Base-by-base conservation (phyloP, 1,140 invertebrate species). In the Ceratitis capitata region DNA sequence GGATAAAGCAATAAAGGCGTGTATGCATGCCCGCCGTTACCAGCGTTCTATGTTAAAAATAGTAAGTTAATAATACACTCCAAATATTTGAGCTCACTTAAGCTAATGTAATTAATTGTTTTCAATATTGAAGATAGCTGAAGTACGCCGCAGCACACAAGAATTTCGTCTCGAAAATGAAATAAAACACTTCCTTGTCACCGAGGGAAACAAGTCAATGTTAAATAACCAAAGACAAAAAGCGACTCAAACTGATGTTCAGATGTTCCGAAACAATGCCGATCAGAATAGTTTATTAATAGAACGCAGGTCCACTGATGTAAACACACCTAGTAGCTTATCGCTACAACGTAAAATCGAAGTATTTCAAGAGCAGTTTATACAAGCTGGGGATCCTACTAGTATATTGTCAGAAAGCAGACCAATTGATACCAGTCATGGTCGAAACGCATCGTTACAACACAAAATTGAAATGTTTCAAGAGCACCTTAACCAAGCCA, bases 21-120 rank as follows among this genome's bases (percentile, higher is more conserved):
- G 88, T 45, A 89, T 89, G 85, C 87, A 88, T 14, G 88, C 90
- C 2, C 87, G 88, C 39, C 39, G 90, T 2, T 91, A 91, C 85
- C 89, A 91, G 35, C 87, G 89, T n/a, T 86, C 85, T 23, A 91
- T 91, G 89, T 82, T 91, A 12, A 91, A 91, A 42, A 89, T 88
- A 85, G 89, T 91, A 86, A 82, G 16, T 84, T 56, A 3, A 42
- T 82, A 32, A 78, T 49, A 58, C 53, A 61, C 2, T 0, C n/a
- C n/a, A n/a, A n/a, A n/a, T n/a, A n/a, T n/a, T n/a, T n/a, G n/a
- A n/a, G n/a, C n/a, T n/a, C n/a, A n/a, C n/a, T n/a, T n/a, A n/a
- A n/a, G n/a, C n/a, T n/a, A n/a, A n/a, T n/a, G 3, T 12, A 56
- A n/a, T n/a, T 56, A 56, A 49, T 10, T 49, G 9, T 9, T 14